A percentile compares a stretch with the other conserved stretches of the same genome.
Conservation (phyloP, 1,140 invertebrate genomes). For the Saccostrea glomerata region DNA sequence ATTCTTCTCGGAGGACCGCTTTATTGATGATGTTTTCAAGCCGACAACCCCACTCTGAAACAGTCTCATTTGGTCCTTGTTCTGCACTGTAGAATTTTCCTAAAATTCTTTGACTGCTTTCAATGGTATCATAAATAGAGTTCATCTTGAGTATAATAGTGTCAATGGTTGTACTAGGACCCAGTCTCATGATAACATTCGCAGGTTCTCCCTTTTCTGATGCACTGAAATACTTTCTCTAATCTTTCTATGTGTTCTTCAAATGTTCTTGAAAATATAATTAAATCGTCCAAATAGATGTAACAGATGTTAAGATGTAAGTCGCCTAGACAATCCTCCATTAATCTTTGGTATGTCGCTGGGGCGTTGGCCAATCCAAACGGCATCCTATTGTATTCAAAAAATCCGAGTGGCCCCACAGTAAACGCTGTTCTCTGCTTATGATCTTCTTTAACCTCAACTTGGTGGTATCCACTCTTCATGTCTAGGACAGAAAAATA, state of each 20-base stretch:
- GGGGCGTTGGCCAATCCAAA: not conserved
- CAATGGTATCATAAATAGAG: slow-evolving; percentile 28
- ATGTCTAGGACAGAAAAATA: not conserved
- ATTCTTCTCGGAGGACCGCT: not conserved
- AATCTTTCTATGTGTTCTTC: too few relatives aligned
- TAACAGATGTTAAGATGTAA: not conserved
- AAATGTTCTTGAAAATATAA: not conserved
- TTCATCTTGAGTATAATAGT: not conserved
- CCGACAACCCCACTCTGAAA: not conserved
- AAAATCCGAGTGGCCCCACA: not conserved
- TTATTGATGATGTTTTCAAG: slow-evolving; percentile 1
- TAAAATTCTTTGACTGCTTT: not conserved
- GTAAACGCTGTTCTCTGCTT: slow-evolving; percentile 12
- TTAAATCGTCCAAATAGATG: not conserved
- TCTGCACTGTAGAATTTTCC: slow-evolving; percentile 31
- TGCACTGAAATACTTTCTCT: too few relatives aligned
- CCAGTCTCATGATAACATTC: slow-evolving; percentile 1
- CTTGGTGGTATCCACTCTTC: slow-evolving; percentile 22
- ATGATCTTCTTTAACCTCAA: not conserved
- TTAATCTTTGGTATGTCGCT: not conserved
- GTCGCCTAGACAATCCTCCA: not conserved
- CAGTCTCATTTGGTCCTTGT: slow-evolving; percentile 1
- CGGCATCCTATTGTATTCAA: too few relatives aligned
- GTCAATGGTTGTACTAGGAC: not conserved
- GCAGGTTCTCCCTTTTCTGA: slow-evolving; percentile 4